These are phyloP conservation scores for Whitmania pigra DNA, from an alignment of 1,140 invertebrate species.

Conservation along the genomic window DNA sequence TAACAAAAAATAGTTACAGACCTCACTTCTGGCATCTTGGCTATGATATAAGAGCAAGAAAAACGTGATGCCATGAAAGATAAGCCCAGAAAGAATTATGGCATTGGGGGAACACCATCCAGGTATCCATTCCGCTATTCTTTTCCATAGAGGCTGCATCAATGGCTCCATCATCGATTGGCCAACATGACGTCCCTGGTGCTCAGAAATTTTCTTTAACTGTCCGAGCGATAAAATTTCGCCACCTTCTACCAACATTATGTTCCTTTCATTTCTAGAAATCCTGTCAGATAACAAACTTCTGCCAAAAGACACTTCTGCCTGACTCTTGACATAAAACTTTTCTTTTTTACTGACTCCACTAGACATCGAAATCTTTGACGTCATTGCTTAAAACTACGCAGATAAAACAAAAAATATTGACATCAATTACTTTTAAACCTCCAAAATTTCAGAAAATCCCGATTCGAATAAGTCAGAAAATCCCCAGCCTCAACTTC, in stretches of 20 bases:
- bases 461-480: no score
- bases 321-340: no score
- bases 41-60: conserved; percentile 74
- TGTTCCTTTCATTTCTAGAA: no score
- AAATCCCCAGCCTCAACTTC: no score
- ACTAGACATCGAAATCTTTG: no score
- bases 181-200: conserved; percentile 83
- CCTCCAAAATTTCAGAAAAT: no score
- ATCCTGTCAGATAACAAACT: no score
- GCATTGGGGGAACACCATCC: conserved; percentile 93
- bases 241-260: background rate
- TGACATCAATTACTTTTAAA: no score
- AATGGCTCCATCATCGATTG: conserved; percentile 70
- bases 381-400: no score
- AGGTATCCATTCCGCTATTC: conserved; percentile 77
- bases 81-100: conserved; percentile 81
- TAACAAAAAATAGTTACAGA: conserved; percentile 33
- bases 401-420: no score
- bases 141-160: conserved; percentile 92
- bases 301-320: no score
- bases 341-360: no score
- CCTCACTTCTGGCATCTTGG: conserved; percentile 57
- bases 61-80: conserved; percentile 83
- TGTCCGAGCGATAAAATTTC: conserved; percentile 43
- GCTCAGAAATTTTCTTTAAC: conserved; percentile 70